Evolutionary conservation across 2,797 vertebrate species (phyloP), one percentile per base, ranked within the genome.

Genomic region (Sebastes steindachneri): DNA sequence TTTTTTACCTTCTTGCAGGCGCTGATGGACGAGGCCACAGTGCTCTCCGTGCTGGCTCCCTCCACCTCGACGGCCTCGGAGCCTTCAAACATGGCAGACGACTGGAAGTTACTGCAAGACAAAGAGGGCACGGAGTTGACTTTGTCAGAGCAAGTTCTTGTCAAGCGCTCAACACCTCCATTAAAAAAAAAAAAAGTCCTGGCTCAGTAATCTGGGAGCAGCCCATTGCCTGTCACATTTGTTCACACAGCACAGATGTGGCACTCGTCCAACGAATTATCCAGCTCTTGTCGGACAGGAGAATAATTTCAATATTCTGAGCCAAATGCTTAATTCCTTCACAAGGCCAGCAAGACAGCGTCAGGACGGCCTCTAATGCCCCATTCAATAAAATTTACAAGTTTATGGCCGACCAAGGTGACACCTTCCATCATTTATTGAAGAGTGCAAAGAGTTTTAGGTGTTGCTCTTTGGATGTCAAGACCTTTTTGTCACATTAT

Each of bases 1-100:
- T 45, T 59, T 76, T 55, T 88, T 97, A 99, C 98, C 98, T 98
- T 99, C 89, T 97, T 99, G 89, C 97, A 98, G 73, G 97, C 97
- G 28, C 96, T 97, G 95, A 98, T 94, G 76, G 97, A 96, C 45
- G 95, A 96, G 55, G 96, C 96, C 86, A 95, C 72, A 60, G 93
- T 91, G 86, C 95, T 96, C 85, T 95, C 96, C 0, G 92, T 88
- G 91, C 92, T 95, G 82, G 92, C 85, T 70, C 93, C 91, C 78
- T 95, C 94, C 68, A 90, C 89, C 85, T 96, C 93, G 17, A 92
- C 92, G 51, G 81, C 80, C 11, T 97, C 96, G 0, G 94, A 94
- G 82, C 88, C 92, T 85, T 97, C 97, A 78, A 92, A 96, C 97
- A 98, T 97, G 94, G 95, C 96, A 77, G 96, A 93, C 5, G 96